These are phyloP conservation scores for Scaptomyza hsui DNA, from an alignment of 1,140 invertebrate genomes.

Conservation along the genomic window DNA sequence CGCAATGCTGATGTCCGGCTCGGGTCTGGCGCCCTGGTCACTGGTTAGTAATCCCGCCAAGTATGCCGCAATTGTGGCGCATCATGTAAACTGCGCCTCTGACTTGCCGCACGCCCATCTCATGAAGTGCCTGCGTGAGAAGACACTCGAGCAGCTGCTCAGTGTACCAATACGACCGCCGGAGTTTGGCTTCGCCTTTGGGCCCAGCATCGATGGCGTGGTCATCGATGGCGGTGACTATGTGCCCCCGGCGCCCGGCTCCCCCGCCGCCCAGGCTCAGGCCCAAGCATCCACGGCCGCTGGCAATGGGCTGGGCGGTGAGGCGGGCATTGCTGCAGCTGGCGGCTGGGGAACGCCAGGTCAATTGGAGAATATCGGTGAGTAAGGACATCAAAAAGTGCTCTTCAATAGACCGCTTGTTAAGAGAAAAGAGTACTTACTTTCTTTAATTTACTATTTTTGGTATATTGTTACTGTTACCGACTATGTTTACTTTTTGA, in stretches of 20 bases:
- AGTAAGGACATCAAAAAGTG: constrained; percentile 10
- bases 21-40: constrained; percentile 96
- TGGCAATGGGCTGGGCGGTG: constrained; percentile 71
- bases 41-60: constrained; percentile 93
- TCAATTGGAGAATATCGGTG: constrained; percentile 80
- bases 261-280: constrained; percentile 69
- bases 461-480: too few relatives aligned
- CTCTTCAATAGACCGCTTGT: neutral
- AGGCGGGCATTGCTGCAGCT: constrained; percentile 79
- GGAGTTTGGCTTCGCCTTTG: constrained; percentile 94
- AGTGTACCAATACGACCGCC: constrained; percentile 91
- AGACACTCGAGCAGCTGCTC: constrained; percentile 89
- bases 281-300: constrained; percentile 70
- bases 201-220: constrained; percentile 95
- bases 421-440: neutral
- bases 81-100: constrained; percentile 93
- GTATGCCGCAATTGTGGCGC: constrained; percentile 93
- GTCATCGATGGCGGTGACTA: constrained; percentile 85
- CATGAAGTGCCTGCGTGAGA: constrained; percentile 92
- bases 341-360: constrained; percentile 82
- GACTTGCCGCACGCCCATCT: constrained; percentile 89
- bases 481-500: too few relatives aligned
- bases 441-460: too few relatives aligned
- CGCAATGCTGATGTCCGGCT: constrained; percentile 97
- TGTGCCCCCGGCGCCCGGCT: constrained; percentile 74